Percentiles rank a stretch among this genome's conserved stretches.
Evolutionary conservation across 2,113 vertebrate species (phyloP).

Genomic region (Neopipo cinnamomea): DNA sequence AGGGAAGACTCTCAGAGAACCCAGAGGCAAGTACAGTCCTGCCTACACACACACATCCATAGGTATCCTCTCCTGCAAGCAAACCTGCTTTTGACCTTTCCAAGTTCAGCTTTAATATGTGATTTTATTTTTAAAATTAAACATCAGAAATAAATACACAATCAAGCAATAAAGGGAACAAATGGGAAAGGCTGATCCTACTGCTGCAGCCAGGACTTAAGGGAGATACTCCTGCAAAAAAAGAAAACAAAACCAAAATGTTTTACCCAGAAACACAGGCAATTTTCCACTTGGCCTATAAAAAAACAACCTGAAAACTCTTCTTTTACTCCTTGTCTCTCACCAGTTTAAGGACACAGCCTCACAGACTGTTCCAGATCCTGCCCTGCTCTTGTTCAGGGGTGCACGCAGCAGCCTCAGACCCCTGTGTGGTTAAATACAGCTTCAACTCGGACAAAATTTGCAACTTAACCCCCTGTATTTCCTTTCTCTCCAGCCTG

Average conservation of each 20-base stretch:
- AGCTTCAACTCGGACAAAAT: not conserved
- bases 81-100: not conserved
- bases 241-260: not conserved
- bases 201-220: not conserved
- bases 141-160: not conserved
- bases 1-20: not conserved
- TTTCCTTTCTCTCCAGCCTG: not conserved
- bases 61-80: not conserved
- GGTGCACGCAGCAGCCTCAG: not conserved
- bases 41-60: not conserved
- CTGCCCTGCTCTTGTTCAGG: not conserved
- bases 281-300: not conserved
- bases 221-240: not conserved
- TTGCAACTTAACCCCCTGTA: not conserved
- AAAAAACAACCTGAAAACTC: not conserved
- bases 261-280: not conserved
- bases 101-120: not conserved
- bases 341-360: not conserved
- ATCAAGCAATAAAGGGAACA: not conserved
- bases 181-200: not conserved
- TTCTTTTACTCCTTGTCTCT: not conserved
- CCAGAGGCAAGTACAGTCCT: not conserved
- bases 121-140: not conserved
- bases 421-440: accelerated
- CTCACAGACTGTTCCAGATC: not conserved